Evolutionary conservation across 2,888 invertebrate species (phyloP).

Genomic region (Coronaproctus castanopsis): DNA sequence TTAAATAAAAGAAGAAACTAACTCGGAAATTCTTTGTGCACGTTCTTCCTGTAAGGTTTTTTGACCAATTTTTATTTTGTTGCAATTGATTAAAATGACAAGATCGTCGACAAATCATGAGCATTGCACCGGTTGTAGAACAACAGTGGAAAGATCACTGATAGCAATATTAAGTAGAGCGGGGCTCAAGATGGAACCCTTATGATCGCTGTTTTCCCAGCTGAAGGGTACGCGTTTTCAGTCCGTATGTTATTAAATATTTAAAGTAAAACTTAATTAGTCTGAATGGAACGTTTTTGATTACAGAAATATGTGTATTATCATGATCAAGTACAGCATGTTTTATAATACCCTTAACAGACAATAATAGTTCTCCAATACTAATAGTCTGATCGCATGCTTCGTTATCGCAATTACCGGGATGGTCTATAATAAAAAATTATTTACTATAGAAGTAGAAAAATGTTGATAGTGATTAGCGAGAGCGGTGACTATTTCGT

Average conservation of each 20-base stretch:
- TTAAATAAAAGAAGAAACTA: too few species aligned
- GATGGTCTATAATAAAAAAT: not conserved
- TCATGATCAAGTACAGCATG: not conserved
- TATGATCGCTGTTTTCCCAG: too few species aligned
- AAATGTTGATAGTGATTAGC: not conserved
- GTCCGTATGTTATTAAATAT: too few species aligned
- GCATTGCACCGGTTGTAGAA: not conserved
- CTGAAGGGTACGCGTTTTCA: too few species aligned
- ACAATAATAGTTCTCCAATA: not conserved
- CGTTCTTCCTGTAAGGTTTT: too few species aligned
- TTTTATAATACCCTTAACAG: not conserved
- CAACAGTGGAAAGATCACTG: not conserved
- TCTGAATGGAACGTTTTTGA: not conserved
- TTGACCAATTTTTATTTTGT: too few species aligned
- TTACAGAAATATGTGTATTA: not conserved
- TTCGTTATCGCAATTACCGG: too few species aligned
- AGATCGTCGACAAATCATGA: not conserved
- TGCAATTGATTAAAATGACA: not conserved
- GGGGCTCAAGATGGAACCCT: not conserved
- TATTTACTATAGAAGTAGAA: not conserved
- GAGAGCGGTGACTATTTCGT: not conserved
- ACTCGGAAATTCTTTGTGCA: too few species aligned
- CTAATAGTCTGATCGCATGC: too few species aligned
- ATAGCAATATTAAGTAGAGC: not conserved
- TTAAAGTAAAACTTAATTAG: too few species aligned